Evolutionary conservation across 2,888 invertebrate genomes (phyloP), one percentile per base, ranked within the genome.

Genomic region (Tetragonula carbonaria): DNA sequence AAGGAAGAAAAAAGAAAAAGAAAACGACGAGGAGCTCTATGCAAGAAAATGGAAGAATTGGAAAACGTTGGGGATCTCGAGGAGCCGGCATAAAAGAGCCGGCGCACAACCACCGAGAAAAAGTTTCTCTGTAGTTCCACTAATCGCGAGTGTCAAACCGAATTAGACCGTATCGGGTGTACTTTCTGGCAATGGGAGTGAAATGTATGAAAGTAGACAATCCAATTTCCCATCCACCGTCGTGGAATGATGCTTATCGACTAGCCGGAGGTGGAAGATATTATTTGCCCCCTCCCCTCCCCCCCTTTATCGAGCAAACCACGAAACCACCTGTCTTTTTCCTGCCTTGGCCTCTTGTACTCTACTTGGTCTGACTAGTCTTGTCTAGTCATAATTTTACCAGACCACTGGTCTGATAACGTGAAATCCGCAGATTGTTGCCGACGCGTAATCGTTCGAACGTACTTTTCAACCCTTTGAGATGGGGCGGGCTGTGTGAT

Each of bases 191-290:
- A 90, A 88, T 90, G 74, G 83, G 74, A 88, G 83, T 86, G 83
- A 87, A 88, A 89, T 78, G 85, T 88, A 89, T 82, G 90, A 90
- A 83, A 85, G 75, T 67, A 83, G 86, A 87, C 86, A 88, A 88
- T 90, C 88, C 88, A 90, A 90, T 90, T 90, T 88, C 86, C 85
- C 63, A 88, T 86, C 81, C 78, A 59, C 74, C 63, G 70, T 66
- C 74, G 77, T 75, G 80, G 82, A 87, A 86, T 82, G 88, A 90
- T 89, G 87, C 87, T 90, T 90, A 90, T 90, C 87, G 86, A 90
- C 87, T 80, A 68, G 78, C 81, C 67, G 59, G 71, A 78, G 78
- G 83, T 86, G 71, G 78, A 50, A 87, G 82, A 85, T 87, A 90
- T 86, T 89, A 88, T 88, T 89, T 85, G 28, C 28, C 28, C 28